Percentiles rank a stretch among this genome's conserved stretches.
These are phyloP conservation scores for Leucophenga montana DNA, from an alignment of 2,888 invertebrate genomes.

Conservation along the genomic window DNA sequence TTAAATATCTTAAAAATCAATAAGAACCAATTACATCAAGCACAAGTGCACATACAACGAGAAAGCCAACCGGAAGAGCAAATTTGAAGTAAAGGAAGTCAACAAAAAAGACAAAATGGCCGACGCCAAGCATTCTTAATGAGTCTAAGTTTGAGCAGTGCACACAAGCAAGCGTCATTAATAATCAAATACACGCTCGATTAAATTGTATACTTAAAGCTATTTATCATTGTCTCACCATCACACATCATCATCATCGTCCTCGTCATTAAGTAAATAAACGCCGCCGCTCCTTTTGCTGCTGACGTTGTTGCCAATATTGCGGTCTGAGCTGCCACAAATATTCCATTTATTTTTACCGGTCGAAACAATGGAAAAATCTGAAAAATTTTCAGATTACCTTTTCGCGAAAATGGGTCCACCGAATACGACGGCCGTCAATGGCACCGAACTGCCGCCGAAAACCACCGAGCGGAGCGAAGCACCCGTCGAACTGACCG, in stretches of 20 bases:
- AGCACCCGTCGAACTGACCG: slow-evolving; percentile 80
- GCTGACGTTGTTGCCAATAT: slow-evolving; percentile 32
- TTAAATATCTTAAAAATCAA: slow-evolving; percentile 71
- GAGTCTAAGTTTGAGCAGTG: neutral
- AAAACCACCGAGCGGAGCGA: slow-evolving; percentile 77
- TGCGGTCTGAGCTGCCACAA: slow-evolving; percentile 11
- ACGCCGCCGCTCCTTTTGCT: neutral
- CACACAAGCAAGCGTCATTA: neutral
- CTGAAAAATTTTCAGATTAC: slow-evolving; percentile 84
- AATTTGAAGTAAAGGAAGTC: neutral
- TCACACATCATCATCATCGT: neutral
- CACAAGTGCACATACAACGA: slow-evolving; percentile 7
- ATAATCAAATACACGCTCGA: neutral
- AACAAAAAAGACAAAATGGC: neutral
- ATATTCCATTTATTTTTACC: slow-evolving; percentile 11
- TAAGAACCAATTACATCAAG: slow-evolving; percentile 47
- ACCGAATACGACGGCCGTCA: slow-evolving; percentile 74
- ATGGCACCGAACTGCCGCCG: slow-evolving; percentile 74
- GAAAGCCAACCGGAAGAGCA: slow-evolving; percentile 16
- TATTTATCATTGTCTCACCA: no score
- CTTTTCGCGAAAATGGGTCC: slow-evolving; percentile 87
- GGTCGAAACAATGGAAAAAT: slow-evolving; percentile 75
- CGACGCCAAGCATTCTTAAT: slow-evolving; percentile 28
- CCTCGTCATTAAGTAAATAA: neutral
- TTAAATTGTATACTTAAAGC: no score